A percentile compares a stretch with the other conserved stretches of the same genome.
Evolutionary conservation across 2,113 vertebrate genomes (phyloP).

Genomic region (Maccullochella peelii): DNA sequence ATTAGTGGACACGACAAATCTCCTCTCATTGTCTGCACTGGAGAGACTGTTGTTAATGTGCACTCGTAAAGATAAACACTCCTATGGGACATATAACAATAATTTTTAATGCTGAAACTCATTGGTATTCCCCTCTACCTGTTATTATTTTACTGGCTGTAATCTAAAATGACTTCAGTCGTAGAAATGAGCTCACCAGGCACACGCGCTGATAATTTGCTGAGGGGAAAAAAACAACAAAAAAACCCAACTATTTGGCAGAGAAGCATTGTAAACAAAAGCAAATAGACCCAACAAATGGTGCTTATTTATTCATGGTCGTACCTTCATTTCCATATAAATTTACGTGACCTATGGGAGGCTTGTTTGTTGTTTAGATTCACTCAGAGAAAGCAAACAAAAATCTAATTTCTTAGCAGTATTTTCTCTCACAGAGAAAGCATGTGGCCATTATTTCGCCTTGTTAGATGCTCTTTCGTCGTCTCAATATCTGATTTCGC

Average conservation of each 20-base stretch:
- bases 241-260: conserved; percentile 48
- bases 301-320: conserved; percentile 68
- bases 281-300: conserved; percentile 53
- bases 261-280: conserved; percentile 54
- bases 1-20: conserved; percentile 8
- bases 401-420: conserved; percentile 55
- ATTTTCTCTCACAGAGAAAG: conserved; percentile 19
- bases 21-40: not conserved
- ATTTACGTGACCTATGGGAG: conserved; percentile 63
- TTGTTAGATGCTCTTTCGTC: conserved; percentile 35
- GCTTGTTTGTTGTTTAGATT: conserved; percentile 61
- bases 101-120: conserved; percentile 31
- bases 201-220: conserved; percentile 50
- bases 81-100: conserved; percentile 4
- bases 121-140: conserved; percentile 59
- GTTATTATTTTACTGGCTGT: conserved; percentile 57
- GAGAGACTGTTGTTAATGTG: conserved; percentile 28
- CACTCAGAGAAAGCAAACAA: conserved; percentile 56
- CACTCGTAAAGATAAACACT: conserved; percentile 32
- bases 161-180: conserved; percentile 68
- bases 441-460: conserved; percentile 23
- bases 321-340: conserved; percentile 76
- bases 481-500: conserved; percentile 57
- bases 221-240: conserved; percentile 20
- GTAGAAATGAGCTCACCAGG: conserved; percentile 56